Conservation (phyloP, 2,888 invertebrate species). For the Cephalotes varians region DNA sequence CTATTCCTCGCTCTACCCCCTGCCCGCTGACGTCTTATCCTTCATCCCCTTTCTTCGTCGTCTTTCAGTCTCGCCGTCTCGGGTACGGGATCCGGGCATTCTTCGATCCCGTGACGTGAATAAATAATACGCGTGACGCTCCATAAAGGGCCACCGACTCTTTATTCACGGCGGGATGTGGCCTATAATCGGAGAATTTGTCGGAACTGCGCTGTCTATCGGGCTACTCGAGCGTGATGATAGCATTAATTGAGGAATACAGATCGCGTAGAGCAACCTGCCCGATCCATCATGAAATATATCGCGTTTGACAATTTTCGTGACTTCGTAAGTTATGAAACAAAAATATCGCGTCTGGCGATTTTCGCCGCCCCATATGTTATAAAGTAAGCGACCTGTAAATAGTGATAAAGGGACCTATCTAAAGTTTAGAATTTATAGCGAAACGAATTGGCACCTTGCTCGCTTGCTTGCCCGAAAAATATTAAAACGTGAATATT, state of each 20-base stretch:
- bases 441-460: conserved; percentile 2
- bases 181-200: conserved; percentile 65
- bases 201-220: conserved; percentile 57
- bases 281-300: background rate
- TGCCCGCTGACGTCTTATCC: conserved; percentile 29
- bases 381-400: conserved; percentile 30
- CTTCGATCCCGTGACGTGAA: conserved; percentile 77
- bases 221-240: conserved; percentile 59
- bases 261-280: conserved; percentile 1
- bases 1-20: background rate
- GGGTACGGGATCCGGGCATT: conserved; percentile 67
- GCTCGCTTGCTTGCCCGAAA: conserved; percentile 7
- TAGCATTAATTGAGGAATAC: conserved; percentile 50
- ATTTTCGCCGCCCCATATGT: conserved; percentile 3
- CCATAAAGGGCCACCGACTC: conserved; percentile 61
- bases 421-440: conserved; percentile 30
- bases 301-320: background rate
- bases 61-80: conserved; percentile 70
- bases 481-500: conserved; percentile 2
- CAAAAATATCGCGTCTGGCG: background rate
- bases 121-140: conserved; percentile 77
- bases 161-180: conserved; percentile 53
- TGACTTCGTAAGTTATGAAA: conserved; percentile 11
- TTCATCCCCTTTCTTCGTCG: conserved; percentile 63
- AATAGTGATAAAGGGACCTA: conserved; percentile 29